Evolutionary conservation across 2,113 vertebrate genomes (phyloP).

Genomic region (Varanus komodoensis): DNA sequence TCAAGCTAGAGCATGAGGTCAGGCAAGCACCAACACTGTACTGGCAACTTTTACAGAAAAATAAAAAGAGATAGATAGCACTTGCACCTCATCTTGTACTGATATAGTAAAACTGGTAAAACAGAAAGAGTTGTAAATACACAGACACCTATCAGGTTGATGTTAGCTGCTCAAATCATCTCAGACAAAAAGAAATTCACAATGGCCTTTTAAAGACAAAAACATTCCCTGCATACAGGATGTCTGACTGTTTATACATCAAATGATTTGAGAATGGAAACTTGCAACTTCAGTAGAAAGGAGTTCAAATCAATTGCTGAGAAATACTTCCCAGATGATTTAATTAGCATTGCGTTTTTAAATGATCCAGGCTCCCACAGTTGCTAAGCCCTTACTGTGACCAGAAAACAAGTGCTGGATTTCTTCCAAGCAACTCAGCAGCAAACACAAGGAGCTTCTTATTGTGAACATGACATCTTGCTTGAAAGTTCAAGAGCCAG

Average conservation of each 20-base stretch:
- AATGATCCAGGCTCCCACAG: neutral
- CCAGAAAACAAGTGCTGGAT: neutral
- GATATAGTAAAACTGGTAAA: neutral
- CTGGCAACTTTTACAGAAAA: neutral
- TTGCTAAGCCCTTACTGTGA: neutral
- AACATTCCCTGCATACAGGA: neutral
- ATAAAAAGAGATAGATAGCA: neutral
- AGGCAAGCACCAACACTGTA: too few relatives aligned
- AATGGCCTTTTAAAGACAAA: neutral
- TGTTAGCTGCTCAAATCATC: neutral
- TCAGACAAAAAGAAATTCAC: neutral
- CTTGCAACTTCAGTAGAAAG: neutral
- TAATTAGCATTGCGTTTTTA: conserved; percentile 26
- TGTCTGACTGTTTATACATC: neutral
- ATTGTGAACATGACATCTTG: neutral
- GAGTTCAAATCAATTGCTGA: conserved; percentile 10
- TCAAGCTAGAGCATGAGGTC: too few relatives aligned
- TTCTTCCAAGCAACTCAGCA: neutral
- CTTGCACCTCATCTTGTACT: neutral
- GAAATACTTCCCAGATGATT: conserved; percentile 10
- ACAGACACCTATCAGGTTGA: neutral
- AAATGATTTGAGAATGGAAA: neutral
- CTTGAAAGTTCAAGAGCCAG: neutral
- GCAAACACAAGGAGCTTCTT: neutral
- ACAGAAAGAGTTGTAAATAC: neutral